Evolutionary conservation across 2,797 vertebrate species (phyloP), one percentile per base, ranked within the genome.

Genomic region (Galago senegalensis): DNA sequence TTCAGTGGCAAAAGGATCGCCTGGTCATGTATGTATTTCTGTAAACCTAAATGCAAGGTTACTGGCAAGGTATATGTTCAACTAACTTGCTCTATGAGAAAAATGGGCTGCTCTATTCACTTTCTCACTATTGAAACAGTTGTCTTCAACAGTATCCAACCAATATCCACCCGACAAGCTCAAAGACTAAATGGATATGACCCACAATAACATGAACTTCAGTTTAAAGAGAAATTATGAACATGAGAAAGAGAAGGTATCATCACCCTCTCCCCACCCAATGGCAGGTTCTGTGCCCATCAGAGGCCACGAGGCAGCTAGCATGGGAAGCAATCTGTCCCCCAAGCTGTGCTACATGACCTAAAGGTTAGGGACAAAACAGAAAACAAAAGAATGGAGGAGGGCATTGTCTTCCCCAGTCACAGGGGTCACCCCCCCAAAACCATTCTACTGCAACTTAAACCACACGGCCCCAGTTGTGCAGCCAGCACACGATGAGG

Each of bases 401-500:
- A 83, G 95, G 70, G 89, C 77, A 43, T 81, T 76, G 93, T 60
- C 75, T 95, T 92, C 93, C 91, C 96, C 94, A 95, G 94, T 91
- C 89, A 89, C 29, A 73, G 76, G 92, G 85, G 23, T 91, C 80
- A 93, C 85, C 80, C 94, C 87, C 85, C 94, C 89, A 84, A 73
- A 77, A 25, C 77, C 63, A 80, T 27, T 49, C 34, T 27, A 3
- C 10, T 58, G 12, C 31, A 85, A 93, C 89, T 34, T 79, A 79
- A 96, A 93, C 56, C 40, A 34, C 1, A 89, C 40, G 94, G 40
- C 79, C 87, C 93, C 23, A 23, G 77, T 25, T 27, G 81, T 34
- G 17, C 0, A 40, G 85, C 76, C 95, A 70, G 58, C 40, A 95
- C 95, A 70, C 90, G 53, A 93, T 43, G 67, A 7, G 43, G 76